Conservation (phyloP, 2,888 invertebrate genomes). For the Podabrus alpinus region DNA sequence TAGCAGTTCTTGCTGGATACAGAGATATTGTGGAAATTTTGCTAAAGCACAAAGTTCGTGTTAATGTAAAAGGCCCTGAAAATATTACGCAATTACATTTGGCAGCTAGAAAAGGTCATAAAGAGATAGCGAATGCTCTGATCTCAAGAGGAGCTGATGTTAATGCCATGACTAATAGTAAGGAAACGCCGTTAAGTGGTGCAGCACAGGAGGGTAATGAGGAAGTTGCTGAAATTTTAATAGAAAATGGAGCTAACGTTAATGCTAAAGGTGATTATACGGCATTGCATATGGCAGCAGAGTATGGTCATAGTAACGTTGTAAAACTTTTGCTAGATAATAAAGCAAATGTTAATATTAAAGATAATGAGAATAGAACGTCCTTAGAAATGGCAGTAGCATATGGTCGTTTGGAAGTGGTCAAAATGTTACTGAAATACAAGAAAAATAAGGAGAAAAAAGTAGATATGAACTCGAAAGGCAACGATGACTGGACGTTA, state of each 20-base stretch:
- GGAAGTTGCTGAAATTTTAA: neutral
- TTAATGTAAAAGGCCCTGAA: neutral
- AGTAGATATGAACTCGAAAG: neutral
- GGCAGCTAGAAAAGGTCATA: neutral
- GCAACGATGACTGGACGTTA: neutral
- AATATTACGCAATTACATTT: neutral
- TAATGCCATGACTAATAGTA: neutral
- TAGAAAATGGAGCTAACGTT: neutral
- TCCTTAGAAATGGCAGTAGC: neutral
- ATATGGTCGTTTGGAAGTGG: neutral
- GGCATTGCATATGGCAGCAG: neutral
- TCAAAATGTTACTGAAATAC: neutral
- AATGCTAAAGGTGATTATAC: neutral
- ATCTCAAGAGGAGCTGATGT: neutral
- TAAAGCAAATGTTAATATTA: neutral
- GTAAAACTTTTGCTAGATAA: neutral
- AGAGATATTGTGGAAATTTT: neutral
- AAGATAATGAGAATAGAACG: neutral
- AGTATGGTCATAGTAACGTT: neutral
- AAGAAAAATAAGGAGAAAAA: no score
- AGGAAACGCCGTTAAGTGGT: neutral
- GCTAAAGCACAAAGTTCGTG: neutral
- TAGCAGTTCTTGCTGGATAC: neutral
- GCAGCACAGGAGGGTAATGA: neutral
- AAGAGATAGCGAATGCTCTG: neutral